Base-by-base conservation (phyloP, 2,888 invertebrate species). In the Gastracanthus pulcherrimus region DNA sequence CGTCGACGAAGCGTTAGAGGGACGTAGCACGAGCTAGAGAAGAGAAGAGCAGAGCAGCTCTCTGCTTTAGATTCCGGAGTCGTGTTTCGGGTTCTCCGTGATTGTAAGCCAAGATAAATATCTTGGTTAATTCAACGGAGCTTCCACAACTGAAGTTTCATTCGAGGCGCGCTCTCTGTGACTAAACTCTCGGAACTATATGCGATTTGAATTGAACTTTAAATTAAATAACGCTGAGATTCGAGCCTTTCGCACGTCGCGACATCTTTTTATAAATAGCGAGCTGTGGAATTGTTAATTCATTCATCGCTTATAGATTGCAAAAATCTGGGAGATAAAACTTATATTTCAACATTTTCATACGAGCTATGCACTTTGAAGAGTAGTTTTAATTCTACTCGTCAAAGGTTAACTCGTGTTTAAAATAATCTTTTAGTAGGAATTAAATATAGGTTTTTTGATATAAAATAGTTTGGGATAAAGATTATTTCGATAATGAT, bases 71-170 rank as follows among this genome's bases (percentile, higher is more conserved):
- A 84, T 84, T 83, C 82, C 80, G 69, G 66, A 78, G 60, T 74
- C 79, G 83, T 84, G 81, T 82, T 84, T 80, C 71, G 80, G 74
- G 84, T 84, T 81, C 77, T 82, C 80, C 83, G 84, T 85, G 85
- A 87, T 86, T 86, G 85, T 86, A 85, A 85, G 86, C 84, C 84
- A 87, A 87, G 86, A 86, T 87, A 87, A 87, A 87, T 86, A 87
- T 86, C 85, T 86, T 84, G 82, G 86, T 84, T 87, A 87, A 86
- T 86, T 87, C 86, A 85, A 82, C 60, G 77, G 74, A 76, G 62
- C 62, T 83, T 74, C 74, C 62, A 69, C 66, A 70, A 76, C 74
- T 79, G 51, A 76, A 80, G 80, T 82, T 82, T 79, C 82, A 79
- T 76, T 82, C 67, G 76, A 41, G 5, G 26, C 26, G 62, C 51